A percentile compares a stretch with the other conserved stretches of the same genome.
Conservation (phyloP, 2,888 invertebrate species). For the Lasioglossum figueresi region DNA sequence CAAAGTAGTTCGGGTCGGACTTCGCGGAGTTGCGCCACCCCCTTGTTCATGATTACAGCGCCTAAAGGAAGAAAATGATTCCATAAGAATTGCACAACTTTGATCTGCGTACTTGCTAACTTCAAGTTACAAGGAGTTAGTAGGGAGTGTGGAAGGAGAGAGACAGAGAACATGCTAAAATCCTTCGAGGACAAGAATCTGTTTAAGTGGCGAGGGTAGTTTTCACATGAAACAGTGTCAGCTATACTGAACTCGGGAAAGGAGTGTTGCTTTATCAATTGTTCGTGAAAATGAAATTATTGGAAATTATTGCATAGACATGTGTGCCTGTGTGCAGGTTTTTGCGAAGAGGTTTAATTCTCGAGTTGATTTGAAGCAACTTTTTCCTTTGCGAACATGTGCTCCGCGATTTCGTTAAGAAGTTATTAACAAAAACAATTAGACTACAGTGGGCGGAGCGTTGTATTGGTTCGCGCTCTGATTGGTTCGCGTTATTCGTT, state of each 20-base stretch:
- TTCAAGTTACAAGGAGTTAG: background rate
- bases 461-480: no score
- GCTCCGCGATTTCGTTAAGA: no score
- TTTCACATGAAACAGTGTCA: background rate
- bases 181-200: background rate
- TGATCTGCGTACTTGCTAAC: conserved; percentile 1
- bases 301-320: background rate
- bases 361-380: no score
- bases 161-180: background rate
- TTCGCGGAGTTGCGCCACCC: background rate
- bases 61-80: background rate
- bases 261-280: background rate
- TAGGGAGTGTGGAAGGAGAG: background rate
- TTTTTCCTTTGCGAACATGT: no score
- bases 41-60: background rate
- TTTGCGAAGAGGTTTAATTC: background rate
- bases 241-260: background rate
- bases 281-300: background rate
- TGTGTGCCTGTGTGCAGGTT: no score
- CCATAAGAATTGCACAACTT: background rate
- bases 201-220: background rate
- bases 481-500: no score
- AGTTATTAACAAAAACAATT: no score
- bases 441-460: no score
- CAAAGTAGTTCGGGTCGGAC: conserved; percentile 11